These are phyloP conservation scores for Xiphophorus maculatus DNA, from an alignment of 2,113 vertebrate species.

Conservation along the genomic window DNA sequence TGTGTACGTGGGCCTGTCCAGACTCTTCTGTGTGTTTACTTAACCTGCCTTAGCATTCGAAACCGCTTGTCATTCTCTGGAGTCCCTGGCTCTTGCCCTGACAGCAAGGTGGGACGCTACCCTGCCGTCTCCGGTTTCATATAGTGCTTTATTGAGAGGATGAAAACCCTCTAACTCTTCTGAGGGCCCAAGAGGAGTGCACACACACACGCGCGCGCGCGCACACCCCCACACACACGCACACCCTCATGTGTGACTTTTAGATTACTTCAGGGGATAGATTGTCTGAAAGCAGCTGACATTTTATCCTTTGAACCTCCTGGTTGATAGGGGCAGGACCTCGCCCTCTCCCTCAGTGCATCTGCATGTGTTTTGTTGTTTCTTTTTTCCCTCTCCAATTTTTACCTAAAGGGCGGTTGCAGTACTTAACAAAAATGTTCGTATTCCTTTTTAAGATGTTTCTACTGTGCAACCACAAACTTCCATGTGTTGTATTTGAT, in stretches of 20 bases:
- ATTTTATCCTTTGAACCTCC: slow-evolving; percentile 72
- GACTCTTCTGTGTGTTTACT: slow-evolving; percentile 62
- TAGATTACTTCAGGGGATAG: slow-evolving; percentile 73
- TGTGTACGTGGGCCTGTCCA: slow-evolving; percentile 45
- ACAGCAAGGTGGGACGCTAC: slow-evolving; percentile 66
- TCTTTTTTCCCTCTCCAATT: slow-evolving; percentile 13
- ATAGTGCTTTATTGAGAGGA: slow-evolving; percentile 42
- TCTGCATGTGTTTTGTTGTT: slow-evolving; percentile 28
- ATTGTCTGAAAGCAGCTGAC: slow-evolving; percentile 66
- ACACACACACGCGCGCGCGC: neutral
- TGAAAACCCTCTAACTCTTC: slow-evolving; percentile 51
- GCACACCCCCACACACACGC: slow-evolving; percentile 14
- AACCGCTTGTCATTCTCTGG: slow-evolving; percentile 56
- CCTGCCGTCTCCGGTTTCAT: slow-evolving; percentile 65
- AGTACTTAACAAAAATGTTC: neutral
- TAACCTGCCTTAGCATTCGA: slow-evolving; percentile 67
- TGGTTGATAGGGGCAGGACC: slow-evolving; percentile 58
- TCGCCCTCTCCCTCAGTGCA: slow-evolving; percentile 37
- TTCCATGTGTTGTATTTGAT: neutral
- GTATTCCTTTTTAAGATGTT: neutral
- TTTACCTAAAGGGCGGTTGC: neutral
- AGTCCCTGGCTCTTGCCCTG: slow-evolving; percentile 52
- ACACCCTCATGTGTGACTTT: slow-evolving; percentile 56
- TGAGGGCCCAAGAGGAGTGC: slow-evolving; percentile 17
- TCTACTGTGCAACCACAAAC: neutral